These are phyloP conservation scores for Sus scrofa DNA, from an alignment of 2,113 vertebrate species.

Conservation along the genomic window DNA sequence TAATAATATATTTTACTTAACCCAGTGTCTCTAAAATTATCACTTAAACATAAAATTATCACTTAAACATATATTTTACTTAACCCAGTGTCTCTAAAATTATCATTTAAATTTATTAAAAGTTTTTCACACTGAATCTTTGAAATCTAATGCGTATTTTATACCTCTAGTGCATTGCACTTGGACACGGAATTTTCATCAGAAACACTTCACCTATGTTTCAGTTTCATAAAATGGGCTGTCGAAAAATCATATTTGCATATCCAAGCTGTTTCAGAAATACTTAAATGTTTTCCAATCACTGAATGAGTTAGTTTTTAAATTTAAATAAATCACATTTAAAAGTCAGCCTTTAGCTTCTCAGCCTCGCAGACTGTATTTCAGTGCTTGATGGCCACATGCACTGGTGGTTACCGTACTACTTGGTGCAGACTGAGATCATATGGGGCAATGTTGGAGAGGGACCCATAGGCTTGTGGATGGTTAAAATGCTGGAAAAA, in stretches of 20 bases:
- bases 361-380: neutral
- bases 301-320: neutral
- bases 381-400: fast-evolving
- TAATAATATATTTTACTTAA: neutral
- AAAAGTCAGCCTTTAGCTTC: neutral
- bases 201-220: neutral
- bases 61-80: neutral
- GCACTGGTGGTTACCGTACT: fast-evolving
- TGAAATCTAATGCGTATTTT: neutral
- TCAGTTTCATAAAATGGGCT: neutral
- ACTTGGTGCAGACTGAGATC: neutral
- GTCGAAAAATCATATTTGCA: neutral
- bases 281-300: neutral
- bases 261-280: neutral
- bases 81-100: neutral
- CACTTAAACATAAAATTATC: neutral
- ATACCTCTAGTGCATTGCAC: neutral
- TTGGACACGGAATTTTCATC: neutral
- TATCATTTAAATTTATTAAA: neutral
- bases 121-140: neutral
- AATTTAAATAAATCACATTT: neutral
- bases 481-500: neutral
- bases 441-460: neutral
- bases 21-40: neutral
- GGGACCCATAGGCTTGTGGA: neutral